phyloP scores from a whole-genome alignment of 2,888 invertebrate species.

The Xestobium rufovillosum region DNA sequence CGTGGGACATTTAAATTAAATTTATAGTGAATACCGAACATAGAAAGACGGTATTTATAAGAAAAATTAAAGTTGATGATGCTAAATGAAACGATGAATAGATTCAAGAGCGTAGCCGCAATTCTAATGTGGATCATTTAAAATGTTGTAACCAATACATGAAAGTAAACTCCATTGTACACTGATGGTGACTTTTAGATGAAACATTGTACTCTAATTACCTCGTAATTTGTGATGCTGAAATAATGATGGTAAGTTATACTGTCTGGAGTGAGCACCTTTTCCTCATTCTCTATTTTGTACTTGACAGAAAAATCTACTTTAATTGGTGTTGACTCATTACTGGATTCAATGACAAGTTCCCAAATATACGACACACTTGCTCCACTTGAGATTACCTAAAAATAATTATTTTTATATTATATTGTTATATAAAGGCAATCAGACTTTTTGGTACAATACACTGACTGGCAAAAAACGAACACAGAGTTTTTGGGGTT shows the following conservation, averaged over 20 bases:
- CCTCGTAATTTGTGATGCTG: constrained; percentile 74
- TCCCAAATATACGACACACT: constrained; percentile 83
- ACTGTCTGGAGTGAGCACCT: constrained; percentile 27
- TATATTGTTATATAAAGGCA: constrained; percentile 6
- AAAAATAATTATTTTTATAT: constrained; percentile 22
- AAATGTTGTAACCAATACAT: too few species aligned
- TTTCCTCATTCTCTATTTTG: constrained; percentile 39
- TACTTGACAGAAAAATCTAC: constrained; percentile 59
- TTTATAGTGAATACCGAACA: too few species aligned
- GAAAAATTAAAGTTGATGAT: too few species aligned
- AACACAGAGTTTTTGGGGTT: too few species aligned
- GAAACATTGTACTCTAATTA: constrained; percentile 37
- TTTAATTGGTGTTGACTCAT: constrained; percentile 47
- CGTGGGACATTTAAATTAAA: too few species aligned
- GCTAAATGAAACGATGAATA: too few species aligned
- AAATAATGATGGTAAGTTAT: constrained; percentile 61
- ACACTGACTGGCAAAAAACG: too few species aligned
- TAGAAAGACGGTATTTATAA: too few species aligned
- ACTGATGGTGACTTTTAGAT: constrained; percentile 1
- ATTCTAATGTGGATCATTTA: too few species aligned
- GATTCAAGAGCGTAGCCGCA: too few species aligned
- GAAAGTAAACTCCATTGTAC: too few species aligned
- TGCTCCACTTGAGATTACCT: constrained; percentile 65
- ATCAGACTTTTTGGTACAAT: constrained; percentile 1
- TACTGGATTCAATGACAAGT: constrained; percentile 37